These are phyloP conservation scores for Hyposoter didymator DNA, from an alignment of 2,888 invertebrate genomes.

Conservation along the genomic window DNA sequence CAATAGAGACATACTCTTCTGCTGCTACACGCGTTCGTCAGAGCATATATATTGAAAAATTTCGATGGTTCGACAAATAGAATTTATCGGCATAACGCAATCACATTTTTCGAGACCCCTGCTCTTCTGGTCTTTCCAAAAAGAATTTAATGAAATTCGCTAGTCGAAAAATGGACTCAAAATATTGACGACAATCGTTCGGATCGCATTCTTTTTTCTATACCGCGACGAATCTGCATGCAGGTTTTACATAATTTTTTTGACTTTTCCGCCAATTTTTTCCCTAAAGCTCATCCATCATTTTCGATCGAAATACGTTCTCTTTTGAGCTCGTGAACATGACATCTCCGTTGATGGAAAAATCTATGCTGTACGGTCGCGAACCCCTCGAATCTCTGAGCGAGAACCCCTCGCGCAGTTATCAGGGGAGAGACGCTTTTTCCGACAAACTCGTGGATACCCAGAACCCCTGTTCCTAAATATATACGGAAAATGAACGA, in stretches of 20 bases:
- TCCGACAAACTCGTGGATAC: slow-evolving; percentile 16
- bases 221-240: background rate
- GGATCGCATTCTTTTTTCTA: too few species aligned
- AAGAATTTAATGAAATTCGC: slow-evolving; percentile 6
- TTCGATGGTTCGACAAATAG: slow-evolving; percentile 35
- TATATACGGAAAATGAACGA: slow-evolving; percentile 29
- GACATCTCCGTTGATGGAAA: slow-evolving; percentile 18
- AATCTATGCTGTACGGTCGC: slow-evolving; percentile 15
- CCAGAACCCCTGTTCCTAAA: background rate
- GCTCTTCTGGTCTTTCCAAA: background rate
- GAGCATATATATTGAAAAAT: slow-evolving; percentile 32
- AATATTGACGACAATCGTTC: background rate
- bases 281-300: slow-evolving; percentile 3
- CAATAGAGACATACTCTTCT: background rate
- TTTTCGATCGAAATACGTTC: background rate
- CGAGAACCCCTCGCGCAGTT: slow-evolving; percentile 7
- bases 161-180: background rate
- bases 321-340: background rate
- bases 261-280: background rate
- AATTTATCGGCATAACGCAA: slow-evolving; percentile 11
- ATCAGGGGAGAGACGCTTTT: slow-evolving; percentile 33
- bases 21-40: background rate
- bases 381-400: slow-evolving; percentile 22
- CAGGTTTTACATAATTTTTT: background rate
- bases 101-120: slow-evolving; percentile 2